These are phyloP conservation scores for Neodiprion pinetum DNA, from an alignment of 1,140 invertebrate species.

Conservation along the genomic window DNA sequence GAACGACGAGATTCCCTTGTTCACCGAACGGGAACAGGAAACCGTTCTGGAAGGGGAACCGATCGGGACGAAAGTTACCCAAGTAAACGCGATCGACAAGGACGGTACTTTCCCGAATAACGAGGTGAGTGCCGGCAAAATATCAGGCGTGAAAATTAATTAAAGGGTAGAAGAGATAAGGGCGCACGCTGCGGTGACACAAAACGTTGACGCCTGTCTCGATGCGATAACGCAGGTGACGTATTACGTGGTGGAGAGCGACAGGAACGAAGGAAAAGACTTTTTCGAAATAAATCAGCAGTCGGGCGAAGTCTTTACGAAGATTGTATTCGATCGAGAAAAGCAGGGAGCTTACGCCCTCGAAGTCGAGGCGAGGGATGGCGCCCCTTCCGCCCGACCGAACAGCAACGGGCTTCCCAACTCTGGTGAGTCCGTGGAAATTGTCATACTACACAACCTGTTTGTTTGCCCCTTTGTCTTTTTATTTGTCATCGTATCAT, in stretches of 20 bases:
- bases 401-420: slow-evolving; percentile 90
- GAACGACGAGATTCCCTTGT: slow-evolving; percentile 95
- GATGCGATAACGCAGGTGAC: slow-evolving; percentile 70
- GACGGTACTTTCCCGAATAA: slow-evolving; percentile 95
- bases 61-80: slow-evolving; percentile 92
- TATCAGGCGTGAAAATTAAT: slow-evolving; percentile 32
- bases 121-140: slow-evolving; percentile 69
- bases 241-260: slow-evolving; percentile 90
- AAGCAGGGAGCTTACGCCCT: slow-evolving; percentile 94
- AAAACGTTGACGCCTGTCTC: not conserved
- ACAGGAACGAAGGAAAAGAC: slow-evolving; percentile 89
- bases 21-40: slow-evolving; percentile 93
- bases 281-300: slow-evolving; percentile 94
- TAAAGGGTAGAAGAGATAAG: not conserved
- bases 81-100: slow-evolving; percentile 95
- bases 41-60: slow-evolving; percentile 94
- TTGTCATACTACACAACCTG: too few species aligned
- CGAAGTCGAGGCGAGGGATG: slow-evolving; percentile 92
- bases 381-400: slow-evolving; percentile 88
- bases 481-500: slow-evolving; percentile 24
- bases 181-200: not conserved
- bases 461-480: slow-evolving; percentile 23
- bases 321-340: slow-evolving; percentile 91
- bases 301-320: slow-evolving; percentile 93
- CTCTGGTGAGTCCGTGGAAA: slow-evolving; percentile 74